Evolutionary conservation across 1,140 invertebrate species (phyloP).

Genomic region (Teleogryllus occipitalis): DNA sequence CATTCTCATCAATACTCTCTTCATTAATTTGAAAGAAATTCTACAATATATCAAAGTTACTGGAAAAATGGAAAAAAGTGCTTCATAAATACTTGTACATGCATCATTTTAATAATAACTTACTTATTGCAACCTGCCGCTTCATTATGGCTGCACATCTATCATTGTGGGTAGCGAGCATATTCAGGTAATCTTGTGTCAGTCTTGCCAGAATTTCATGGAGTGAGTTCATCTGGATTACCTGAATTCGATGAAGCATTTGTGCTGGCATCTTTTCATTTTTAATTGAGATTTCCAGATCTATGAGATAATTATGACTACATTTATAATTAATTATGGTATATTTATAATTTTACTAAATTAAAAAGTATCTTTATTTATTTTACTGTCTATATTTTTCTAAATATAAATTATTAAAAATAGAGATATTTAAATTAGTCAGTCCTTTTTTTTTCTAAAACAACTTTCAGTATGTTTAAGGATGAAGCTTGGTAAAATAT

Average conservation of each 20-base stretch:
- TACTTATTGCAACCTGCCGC: conserved; percentile 67
- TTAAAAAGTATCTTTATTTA: too few species aligned
- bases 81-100: not conserved
- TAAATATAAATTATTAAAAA: too few species aligned
- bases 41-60: not conserved
- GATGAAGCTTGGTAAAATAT: too few species aligned
- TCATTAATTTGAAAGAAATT: too few species aligned
- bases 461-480: too few species aligned
- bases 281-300: not conserved
- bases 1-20: too few species aligned
- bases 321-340: too few species aligned
- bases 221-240: conserved; percentile 42
- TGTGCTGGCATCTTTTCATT: not conserved
- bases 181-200: conserved; percentile 65
- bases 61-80: not conserved
- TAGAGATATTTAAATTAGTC: too few species aligned
- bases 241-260: conserved; percentile 35
- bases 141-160: conserved; percentile 65
- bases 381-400: too few species aligned
- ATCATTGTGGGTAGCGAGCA: conserved; percentile 61
- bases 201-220: conserved; percentile 42
- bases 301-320: not conserved
- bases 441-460: too few species aligned
- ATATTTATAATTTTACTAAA: too few species aligned
- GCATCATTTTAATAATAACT: conserved; percentile 27